phyloP scores from a whole-genome alignment of 2,888 invertebrate species.

The Meganola albula region DNA sequence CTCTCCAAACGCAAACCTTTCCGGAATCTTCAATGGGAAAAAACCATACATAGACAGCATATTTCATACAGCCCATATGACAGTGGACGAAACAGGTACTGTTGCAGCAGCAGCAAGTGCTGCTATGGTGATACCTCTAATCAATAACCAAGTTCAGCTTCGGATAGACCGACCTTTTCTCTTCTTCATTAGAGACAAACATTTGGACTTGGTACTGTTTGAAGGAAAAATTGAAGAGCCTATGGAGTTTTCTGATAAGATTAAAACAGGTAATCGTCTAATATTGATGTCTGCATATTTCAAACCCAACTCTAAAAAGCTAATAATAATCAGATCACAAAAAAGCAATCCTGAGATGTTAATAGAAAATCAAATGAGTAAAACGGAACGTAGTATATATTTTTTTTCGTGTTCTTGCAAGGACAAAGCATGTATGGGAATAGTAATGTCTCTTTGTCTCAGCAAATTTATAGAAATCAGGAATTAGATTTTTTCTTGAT shows the following conservation, averaged over 20 bases:
- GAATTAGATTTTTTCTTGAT: too few species aligned
- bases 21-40: conserved; percentile 65
- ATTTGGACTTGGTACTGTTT: conserved; percentile 77
- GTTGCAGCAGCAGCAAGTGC: conserved; percentile 80
- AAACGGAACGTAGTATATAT: too few species aligned
- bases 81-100: conserved; percentile 82
- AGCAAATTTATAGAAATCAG: too few species aligned
- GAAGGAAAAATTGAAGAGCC: conserved; percentile 79
- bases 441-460: too few species aligned
- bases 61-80: conserved; percentile 80
- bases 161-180: conserved; percentile 80
- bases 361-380: too few species aligned
- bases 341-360: too few species aligned
- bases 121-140: conserved; percentile 78
- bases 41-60: conserved; percentile 72
- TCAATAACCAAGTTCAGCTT: conserved; percentile 72
- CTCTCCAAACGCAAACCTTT: conserved; percentile 72
- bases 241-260: conserved; percentile 25
- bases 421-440: too few species aligned
- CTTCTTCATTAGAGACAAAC: conserved; percentile 79
- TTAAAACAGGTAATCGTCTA: conserved; percentile 5
- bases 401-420: too few species aligned
- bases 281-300: too few species aligned
- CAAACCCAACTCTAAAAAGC: too few species aligned
- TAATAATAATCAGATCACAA: too few species aligned